phyloP scores from a whole-genome alignment of 2,797 vertebrate genomes.

The Podargus strigoides region DNA sequence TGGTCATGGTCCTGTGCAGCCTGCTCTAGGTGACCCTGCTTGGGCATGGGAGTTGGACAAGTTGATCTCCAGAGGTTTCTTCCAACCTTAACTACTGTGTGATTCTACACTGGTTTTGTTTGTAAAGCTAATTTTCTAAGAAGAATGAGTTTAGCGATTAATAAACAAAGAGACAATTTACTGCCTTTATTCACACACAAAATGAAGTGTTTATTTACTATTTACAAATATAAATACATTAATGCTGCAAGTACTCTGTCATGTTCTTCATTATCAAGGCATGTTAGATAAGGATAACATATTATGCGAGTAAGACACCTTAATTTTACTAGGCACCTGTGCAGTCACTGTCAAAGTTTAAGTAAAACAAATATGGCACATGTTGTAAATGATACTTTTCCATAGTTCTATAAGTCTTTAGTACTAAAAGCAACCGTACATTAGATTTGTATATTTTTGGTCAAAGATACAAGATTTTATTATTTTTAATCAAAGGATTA shows the following conservation, averaged over 20 bases:
- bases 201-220: slow-evolving; percentile 22
- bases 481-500: neutral
- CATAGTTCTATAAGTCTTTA: neutral
- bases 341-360: neutral
- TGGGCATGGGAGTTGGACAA: neutral
- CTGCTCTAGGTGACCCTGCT: neutral
- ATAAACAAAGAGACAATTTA: neutral
- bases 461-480: neutral
- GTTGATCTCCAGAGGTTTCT: neutral
- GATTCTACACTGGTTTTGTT: neutral
- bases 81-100: neutral
- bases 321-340: neutral
- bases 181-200: neutral
- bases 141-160: neutral
- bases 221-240: slow-evolving; percentile 19
- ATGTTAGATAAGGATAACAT: neutral
- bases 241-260: neutral
- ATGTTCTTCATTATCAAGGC: neutral
- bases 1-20: neutral
- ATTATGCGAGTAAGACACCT: neutral
- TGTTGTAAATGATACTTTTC: accelerated
- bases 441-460: neutral
- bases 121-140: neutral
- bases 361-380: neutral
- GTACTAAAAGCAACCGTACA: neutral